Conservation (phyloP, 2,888 invertebrate genomes). For the Leptopilina drosophilae region DNA sequence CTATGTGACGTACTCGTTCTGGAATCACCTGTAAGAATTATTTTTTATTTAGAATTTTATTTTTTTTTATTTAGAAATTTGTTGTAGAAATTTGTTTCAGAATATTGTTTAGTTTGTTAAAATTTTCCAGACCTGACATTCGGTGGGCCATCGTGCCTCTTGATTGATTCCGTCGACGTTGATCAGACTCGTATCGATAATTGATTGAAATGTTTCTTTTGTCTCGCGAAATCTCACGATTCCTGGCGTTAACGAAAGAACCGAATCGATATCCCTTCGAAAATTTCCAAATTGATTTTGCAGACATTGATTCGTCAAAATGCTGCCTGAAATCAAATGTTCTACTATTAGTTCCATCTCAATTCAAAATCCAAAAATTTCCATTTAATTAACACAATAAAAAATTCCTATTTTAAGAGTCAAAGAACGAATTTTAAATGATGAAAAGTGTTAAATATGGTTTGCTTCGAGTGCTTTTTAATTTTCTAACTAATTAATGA, state of each 20-base stretch:
- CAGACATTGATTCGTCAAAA: constrained; percentile 62
- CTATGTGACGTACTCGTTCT: constrained; percentile 88
- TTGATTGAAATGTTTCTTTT: constrained; percentile 62
- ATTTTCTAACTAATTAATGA: no score
- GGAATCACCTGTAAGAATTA: constrained; percentile 84
- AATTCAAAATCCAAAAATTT: no score
- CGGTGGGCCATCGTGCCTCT: constrained; percentile 91
- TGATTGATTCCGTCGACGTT: constrained; percentile 79
- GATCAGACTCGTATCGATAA: constrained; percentile 57
- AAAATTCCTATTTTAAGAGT: no score
- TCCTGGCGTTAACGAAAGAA: constrained; percentile 61
- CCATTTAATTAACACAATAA: no score
- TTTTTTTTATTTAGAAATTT: no score
- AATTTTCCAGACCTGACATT: constrained; percentile 85
- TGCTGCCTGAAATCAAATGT: constrained; percentile 57
- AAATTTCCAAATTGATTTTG: constrained; percentile 62
- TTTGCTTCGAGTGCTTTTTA: background rate
- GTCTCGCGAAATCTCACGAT: constrained; percentile 62
- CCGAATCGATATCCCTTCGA: constrained; percentile 62
- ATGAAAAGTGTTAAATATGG: background rate
- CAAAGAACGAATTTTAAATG: no score
- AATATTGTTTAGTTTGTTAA: constrained; percentile 15
- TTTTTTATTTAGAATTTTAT: background rate
- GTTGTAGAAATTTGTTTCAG: no score
- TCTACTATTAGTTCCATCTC: background rate